A percentile compares a stretch with the other conserved stretches of the same genome.
Conservation (phyloP, 2,113 vertebrate genomes). For the Agapornis roseicollis region DNA sequence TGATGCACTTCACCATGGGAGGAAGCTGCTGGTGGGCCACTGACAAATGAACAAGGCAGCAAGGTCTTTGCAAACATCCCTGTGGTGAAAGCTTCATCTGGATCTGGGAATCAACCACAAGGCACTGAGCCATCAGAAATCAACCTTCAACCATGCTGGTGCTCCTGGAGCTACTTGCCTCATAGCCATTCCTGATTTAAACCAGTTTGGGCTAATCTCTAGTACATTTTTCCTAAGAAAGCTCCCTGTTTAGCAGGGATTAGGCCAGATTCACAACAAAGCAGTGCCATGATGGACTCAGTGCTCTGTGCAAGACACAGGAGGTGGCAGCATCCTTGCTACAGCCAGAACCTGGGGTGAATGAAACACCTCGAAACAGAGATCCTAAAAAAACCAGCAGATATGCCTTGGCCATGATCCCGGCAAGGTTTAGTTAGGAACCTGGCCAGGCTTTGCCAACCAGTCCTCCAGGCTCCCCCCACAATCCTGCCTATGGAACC, state of each 20-base stretch:
- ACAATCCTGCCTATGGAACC: background rate
- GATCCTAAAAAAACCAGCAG: background rate
- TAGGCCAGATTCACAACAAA: background rate
- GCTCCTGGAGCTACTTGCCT: background rate
- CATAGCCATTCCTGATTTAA: background rate
- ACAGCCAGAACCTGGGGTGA: background rate
- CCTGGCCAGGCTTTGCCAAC: background rate
- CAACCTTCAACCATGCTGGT: background rate
- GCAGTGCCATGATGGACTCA: background rate
- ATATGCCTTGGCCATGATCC: background rate
- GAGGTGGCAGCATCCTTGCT: background rate
- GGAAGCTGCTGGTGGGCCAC: background rate
- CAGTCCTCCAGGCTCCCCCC: background rate
- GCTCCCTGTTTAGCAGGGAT: background rate
- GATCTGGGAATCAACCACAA: background rate
- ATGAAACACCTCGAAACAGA: fast-evolving
- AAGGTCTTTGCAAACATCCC: background rate
- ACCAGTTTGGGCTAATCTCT: background rate
- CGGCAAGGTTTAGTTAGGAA: background rate
- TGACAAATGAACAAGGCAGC: background rate
- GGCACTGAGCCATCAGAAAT: background rate
- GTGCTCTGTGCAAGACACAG: background rate
- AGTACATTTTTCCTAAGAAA: background rate
- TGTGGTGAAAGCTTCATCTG: background rate
- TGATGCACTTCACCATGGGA: background rate